Base-by-base conservation (phyloP, 2,797 vertebrate species). In the Hydrolagus colliei region DNA sequence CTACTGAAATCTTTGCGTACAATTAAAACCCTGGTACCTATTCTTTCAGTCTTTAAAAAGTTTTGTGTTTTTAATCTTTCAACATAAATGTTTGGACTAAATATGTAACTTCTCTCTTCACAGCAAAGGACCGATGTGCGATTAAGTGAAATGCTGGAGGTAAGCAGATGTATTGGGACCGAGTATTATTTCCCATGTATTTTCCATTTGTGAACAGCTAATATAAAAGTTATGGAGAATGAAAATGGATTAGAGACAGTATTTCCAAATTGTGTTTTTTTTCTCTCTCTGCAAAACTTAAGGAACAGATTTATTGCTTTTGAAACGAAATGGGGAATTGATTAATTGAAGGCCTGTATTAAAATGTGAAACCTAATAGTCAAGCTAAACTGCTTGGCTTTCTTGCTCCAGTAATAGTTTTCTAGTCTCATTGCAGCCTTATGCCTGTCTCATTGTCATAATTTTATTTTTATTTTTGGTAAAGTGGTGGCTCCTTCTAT, bases 101-200 rank as follows among this genome's bases (percentile, higher is more conserved):
- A 86, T 20, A 75, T 16, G 12, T 86, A 79, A 86, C 62, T 79
- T 67, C 80, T 88, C 1, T 62, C 80, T 89, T 90, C 87, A 68
- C 91, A 99, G 98, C 98, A 99, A 99, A 96, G 97, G 91, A 99
- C 98, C 71, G 98, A 99, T 89, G 97, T 99, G 3, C 93, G 98
- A 86, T 95, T 99, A 90, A 98, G 97, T 87, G 98, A 99, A 92
- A 98, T 99, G 97, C 93, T 99, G 16, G 98, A 99, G 97, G 98
- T 99, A 93, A 92, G 93, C 16, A 75, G 62, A 52, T 52, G 41
- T 87, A 79, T 85, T 72, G 27, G 63, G 27, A n/a, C 41, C 10
- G 12, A 9, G n/a, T 14, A 18, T 27, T 85, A 22, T 85, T 27
- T 27, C 71, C 41, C 41, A 52, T 3, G 41, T 52, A 52, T 52